Evolutionary conservation across 2,113 vertebrate species (phyloP).

Genomic region (Nothobranchius furzeri): DNA sequence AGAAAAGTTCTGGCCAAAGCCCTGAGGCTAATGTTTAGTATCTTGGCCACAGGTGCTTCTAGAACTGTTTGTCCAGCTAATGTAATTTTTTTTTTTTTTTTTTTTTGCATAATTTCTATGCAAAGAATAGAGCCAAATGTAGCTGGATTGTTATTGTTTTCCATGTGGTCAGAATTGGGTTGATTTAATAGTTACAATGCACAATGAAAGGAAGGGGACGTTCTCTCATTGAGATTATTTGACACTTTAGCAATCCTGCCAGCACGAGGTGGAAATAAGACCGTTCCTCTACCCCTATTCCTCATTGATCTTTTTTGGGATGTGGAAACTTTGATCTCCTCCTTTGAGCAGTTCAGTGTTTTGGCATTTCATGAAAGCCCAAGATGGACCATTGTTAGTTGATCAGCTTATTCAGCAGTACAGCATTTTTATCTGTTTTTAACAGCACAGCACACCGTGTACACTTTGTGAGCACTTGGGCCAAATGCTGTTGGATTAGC

Average conservation of each 20-base stretch:
- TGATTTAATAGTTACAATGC: slow-evolving; percentile 29
- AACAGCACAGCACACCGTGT: not conserved
- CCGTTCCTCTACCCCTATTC: not conserved
- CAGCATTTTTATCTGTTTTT: slow-evolving; percentile 9
- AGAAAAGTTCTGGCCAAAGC: slow-evolving; percentile 13
- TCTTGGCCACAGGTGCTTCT: slow-evolving; percentile 32
- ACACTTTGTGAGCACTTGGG: slow-evolving; percentile 10
- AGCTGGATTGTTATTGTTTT: slow-evolving; percentile 23
- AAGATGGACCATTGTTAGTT: slow-evolving; percentile 48
- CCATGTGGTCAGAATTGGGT: slow-evolving; percentile 10
- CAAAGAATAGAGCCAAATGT: slow-evolving; percentile 26
- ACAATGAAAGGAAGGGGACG: slow-evolving; percentile 18
- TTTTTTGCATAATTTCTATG: slow-evolving; percentile 29
- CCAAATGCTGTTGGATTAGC: slow-evolving; percentile 40
- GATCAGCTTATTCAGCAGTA: slow-evolving; percentile 33
- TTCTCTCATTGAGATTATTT: slow-evolving; percentile 32
- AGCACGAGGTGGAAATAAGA: not conserved
- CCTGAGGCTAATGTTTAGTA: slow-evolving; percentile 39
- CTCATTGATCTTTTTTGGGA: slow-evolving; percentile 4
- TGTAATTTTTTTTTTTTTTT: slow-evolving; percentile 26
- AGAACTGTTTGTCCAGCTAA: slow-evolving; percentile 22
- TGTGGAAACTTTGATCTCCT: slow-evolving; percentile 3
- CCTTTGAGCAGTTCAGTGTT: slow-evolving; percentile 8
- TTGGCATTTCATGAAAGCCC: slow-evolving; percentile 38
- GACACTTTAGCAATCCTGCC: not conserved